These are phyloP conservation scores for Pseudomyrmex pallidus DNA, from an alignment of 1,140 invertebrate species.

Conservation along the genomic window DNA sequence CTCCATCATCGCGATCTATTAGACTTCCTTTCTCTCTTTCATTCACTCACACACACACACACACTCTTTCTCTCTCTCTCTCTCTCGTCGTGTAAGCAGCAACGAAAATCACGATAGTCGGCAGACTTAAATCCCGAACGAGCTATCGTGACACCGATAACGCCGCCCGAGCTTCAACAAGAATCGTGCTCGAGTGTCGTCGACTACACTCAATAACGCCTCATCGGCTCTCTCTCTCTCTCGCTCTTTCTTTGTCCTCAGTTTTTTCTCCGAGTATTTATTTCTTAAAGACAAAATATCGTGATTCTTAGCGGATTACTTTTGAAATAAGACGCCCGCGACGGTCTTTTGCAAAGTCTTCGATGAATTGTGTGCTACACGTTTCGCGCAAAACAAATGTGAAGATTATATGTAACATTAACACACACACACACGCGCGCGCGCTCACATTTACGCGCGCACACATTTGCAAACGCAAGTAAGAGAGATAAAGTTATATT, in stretches of 20 bases:
- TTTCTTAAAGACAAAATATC: conserved; percentile 24
- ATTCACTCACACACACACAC: background rate
- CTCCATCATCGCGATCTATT: conserved; percentile 24
- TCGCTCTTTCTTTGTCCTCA: background rate
- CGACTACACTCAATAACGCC: conserved; percentile 33
- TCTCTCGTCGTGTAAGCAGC: conserved; percentile 5
- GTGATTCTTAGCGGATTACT: conserved; percentile 32
- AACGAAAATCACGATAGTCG: conserved; percentile 40
- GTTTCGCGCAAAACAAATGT: background rate
- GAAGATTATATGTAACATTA: background rate
- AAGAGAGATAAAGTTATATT: conserved; percentile 19
- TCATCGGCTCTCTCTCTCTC: conserved; percentile 4
- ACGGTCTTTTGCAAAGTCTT: background rate
- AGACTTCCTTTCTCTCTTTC: background rate
- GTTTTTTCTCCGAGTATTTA: background rate
- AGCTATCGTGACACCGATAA: conserved; percentile 41
- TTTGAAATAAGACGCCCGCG: background rate
- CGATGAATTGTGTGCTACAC: background rate
- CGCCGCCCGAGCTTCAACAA: background rate
- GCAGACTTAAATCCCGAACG: conserved; percentile 62
- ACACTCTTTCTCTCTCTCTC: background rate
- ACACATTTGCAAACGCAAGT: background rate
- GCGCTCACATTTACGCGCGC: too few species aligned
- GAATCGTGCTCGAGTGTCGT: conserved; percentile 54
- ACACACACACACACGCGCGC: too few species aligned